Base-by-base conservation (phyloP, 2,113 vertebrate species). In the Mionectes macconnelli region DNA sequence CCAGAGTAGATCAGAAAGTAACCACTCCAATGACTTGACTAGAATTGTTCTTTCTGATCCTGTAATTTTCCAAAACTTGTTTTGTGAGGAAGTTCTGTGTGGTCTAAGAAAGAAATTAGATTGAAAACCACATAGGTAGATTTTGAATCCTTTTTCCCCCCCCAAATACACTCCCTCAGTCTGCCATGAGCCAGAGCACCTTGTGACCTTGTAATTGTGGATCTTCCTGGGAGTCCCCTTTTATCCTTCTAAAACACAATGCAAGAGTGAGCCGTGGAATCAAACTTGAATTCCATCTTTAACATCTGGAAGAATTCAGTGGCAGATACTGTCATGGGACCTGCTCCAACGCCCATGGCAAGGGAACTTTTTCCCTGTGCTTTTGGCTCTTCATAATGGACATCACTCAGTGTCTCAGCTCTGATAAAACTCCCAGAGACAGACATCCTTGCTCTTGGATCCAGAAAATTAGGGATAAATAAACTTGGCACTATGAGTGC, bases 271-370 rank as follows among this genome's bases (percentile, higher is more conserved):
- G 77, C 59, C 12, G 7, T 89, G 42, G 73, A 74, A 33, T 40
- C 9, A 70, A 63, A 25, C 25, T 42, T 74, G 47, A 90, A n/a
- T 52, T 94, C 60, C 50, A 14, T 70, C 25, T 62, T 78, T 1
- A 3, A 35, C 77, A 91, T 87, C 50, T 87, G 84, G 77, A 89
- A 89, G n/a, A 84, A 67, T 42, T 84, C 84, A 82, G 64, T 39
- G 67, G 87, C 63, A 64, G 84, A 70, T 35, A 33, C 8, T 4
- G 9, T 30, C 69, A 20, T 8, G 59, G 50, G 44, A 9, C 44
- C 50, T 42, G 17, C 73, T 82, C 52, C 84, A 78, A 8, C 1
- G 0, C 80, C 63, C 55, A 57, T 6, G 0, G 60, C 74, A 39
- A 45, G 56, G 55, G 64, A 91, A 6, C 2, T 1, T 56, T 93